A percentile compares a stretch with the other conserved stretches of the same genome.
These are phyloP conservation scores for Alligator sinensis DNA, from an alignment of 2,113 vertebrate species.

Conservation along the genomic window DNA sequence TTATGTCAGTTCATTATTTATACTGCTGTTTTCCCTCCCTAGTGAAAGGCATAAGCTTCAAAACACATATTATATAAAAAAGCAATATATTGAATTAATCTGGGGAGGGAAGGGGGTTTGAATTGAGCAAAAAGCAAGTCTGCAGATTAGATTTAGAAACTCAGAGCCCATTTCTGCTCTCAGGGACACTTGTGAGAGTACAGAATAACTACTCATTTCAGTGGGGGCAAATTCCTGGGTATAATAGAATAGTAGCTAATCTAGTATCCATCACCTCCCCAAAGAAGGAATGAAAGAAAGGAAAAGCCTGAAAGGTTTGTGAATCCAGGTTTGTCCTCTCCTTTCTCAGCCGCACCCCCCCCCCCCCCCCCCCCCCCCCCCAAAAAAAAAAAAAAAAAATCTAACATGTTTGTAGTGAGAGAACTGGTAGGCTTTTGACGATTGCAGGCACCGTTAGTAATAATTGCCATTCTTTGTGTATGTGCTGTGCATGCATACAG, in stretches of 20 bases:
- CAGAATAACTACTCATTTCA: neutral
- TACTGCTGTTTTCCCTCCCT: neutral
- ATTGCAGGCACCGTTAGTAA: conserved; percentile 4
- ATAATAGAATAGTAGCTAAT: too few species aligned
- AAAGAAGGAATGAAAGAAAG: neutral
- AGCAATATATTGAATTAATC: conserved; percentile 2
- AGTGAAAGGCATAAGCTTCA: neutral
- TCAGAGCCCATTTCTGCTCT: conserved; percentile 41
- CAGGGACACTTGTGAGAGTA: conserved; percentile 8
- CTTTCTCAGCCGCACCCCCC: too few species aligned
- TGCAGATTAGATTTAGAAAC: neutral
- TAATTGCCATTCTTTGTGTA: conserved; percentile 19
- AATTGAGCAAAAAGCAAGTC: conserved; percentile 1
- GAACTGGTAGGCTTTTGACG: conserved; percentile 5
- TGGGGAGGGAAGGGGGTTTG: neutral
- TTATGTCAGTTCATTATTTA: neutral
- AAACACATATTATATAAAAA: neutral
- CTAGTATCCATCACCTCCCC: neutral
- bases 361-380: too few species aligned
- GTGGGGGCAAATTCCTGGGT: neutral
- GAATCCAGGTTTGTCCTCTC: too few species aligned
- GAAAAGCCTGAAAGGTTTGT: conserved; percentile 10
- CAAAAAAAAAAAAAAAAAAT: neutral
- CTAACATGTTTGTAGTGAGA: neutral
- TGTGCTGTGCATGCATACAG: neutral